Conservation (phyloP, 2,113 vertebrate genomes). For the Bungarus multicinctus region DNA sequence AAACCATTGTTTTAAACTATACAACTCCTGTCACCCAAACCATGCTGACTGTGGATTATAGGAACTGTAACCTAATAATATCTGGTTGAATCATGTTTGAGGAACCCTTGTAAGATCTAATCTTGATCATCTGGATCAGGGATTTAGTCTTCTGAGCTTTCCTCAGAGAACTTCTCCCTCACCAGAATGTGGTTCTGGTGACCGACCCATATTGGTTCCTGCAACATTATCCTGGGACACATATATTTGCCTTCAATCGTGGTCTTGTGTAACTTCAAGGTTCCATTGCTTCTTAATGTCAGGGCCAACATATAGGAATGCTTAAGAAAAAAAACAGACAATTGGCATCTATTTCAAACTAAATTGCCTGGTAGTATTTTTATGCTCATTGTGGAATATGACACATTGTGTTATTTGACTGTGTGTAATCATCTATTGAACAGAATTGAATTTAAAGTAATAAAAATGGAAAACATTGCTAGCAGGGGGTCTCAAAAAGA, state of each 20-base stretch:
- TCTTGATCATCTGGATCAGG: background rate
- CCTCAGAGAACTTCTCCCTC: background rate
- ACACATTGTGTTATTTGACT: constrained; percentile 2
- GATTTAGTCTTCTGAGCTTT: background rate
- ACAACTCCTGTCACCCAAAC: background rate
- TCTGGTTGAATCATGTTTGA: background rate
- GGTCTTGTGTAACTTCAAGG: background rate
- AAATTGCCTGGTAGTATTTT: background rate
- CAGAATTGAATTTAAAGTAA: background rate
- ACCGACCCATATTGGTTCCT: background rate
- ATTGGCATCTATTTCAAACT: background rate
- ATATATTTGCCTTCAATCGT: background rate
- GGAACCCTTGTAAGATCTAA: background rate
- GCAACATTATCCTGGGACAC: background rate
- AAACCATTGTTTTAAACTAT: background rate
- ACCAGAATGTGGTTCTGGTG: background rate
- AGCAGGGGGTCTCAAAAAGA: background rate
- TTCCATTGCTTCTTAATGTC: background rate
- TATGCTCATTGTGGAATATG: background rate
- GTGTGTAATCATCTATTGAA: background rate
- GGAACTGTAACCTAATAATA: background rate
- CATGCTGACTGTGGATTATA: background rate
- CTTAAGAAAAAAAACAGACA: background rate
- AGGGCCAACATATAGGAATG: background rate
- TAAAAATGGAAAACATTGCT: background rate